Conservation (phyloP, 2,113 vertebrate genomes). For the Microcebus tavaratra region DNA sequence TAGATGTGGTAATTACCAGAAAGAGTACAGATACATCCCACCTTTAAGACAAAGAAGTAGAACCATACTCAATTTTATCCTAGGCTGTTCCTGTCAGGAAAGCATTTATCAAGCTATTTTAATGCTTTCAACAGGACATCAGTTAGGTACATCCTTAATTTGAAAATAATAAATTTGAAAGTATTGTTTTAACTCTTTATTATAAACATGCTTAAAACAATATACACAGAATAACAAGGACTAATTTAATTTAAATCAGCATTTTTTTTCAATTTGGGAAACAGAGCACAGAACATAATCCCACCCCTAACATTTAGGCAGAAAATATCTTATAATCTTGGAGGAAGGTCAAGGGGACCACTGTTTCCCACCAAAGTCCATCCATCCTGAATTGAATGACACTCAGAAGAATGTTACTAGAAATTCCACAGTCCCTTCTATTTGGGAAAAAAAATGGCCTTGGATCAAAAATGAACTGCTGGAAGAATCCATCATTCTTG, state of each 20-base stretch:
- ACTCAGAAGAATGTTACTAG: background rate
- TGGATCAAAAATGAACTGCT: background rate
- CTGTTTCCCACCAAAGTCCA: background rate
- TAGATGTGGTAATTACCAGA: background rate
- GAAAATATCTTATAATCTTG: constrained; percentile 36
- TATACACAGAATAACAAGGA: constrained; percentile 19
- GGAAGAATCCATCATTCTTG: background rate
- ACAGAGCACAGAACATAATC: background rate
- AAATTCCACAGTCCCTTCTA: background rate
- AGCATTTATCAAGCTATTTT: background rate
- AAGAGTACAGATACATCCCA: background rate
- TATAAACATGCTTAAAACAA: constrained; percentile 23
- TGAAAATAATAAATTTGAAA: constrained; percentile 7
- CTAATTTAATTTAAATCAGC: background rate
- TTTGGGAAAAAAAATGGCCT: background rate
- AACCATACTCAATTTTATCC: background rate
- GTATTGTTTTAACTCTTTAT: constrained; percentile 1
- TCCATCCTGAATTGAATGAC: background rate
- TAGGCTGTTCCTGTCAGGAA: background rate
- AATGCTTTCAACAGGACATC: background rate
- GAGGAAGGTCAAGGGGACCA: background rate
- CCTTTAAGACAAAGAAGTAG: background rate
- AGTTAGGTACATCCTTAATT: background rate
- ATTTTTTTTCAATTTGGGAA: background rate
- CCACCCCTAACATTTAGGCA: background rate